Evolutionary conservation across 2,113 vertebrate species (phyloP), one percentile per base, ranked within the genome.

Genomic region (Epinephelus moara): DNA sequence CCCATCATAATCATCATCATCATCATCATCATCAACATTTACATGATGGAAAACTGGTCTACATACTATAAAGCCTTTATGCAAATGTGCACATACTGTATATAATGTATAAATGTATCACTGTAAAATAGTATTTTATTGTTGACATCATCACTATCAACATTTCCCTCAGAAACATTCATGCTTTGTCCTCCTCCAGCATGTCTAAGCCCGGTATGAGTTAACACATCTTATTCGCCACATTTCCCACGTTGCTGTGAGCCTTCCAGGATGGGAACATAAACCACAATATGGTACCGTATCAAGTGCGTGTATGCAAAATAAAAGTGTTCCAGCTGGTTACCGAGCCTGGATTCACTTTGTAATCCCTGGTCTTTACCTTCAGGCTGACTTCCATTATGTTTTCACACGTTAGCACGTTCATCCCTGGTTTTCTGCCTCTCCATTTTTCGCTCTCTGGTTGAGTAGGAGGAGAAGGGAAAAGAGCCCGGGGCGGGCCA

Each of bases 391-490:
- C 68, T 82, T 85, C 61, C 86, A 86, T 85, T 71, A 79, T 91
- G 86, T 87, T 89, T 93, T 90, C 85, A 90, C 90, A 81, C 87
- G 69, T 91, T 93, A 87, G 76, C 81, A 62, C 66, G 13, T 82
- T 89, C 74, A 81, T 78, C 81, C 69, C 57, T 25, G 53, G 1
- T 80, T 84, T 69, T 76, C 82, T 76, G 55, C 75, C 47, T 74
- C 72, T 71, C 37, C 23, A 55, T 63, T 72, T 61, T 81, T 82
- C 9, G 15, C 72, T 86, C 33, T 64, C 78, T 64, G 80, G 64
- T 78, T 82, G 78, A 84, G 75, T 56, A 25, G 84, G 75, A 77
- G 80, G 75, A 71, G 80, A 37, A 37, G 63, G 61, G 30, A 66
- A 70, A 64, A 70, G 67, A 69, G 87, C 90, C 78, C 0, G 14